phyloP scores from a whole-genome alignment of 2,113 vertebrate species.

The Brachyistius frenatus region DNA sequence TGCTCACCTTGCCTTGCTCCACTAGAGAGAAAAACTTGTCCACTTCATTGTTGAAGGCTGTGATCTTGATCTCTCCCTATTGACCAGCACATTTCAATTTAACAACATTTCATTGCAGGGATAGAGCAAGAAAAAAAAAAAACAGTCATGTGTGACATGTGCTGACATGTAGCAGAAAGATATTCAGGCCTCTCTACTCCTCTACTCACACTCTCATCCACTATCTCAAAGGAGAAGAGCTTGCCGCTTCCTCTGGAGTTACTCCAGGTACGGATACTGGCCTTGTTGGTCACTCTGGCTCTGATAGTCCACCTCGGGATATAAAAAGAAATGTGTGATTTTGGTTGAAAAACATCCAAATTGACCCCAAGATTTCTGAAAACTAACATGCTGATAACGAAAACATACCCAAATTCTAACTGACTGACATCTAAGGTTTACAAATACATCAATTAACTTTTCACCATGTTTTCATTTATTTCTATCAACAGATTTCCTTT shows the following conservation, averaged over 20 bases:
- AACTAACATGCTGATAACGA: neutral
- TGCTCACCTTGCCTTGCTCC: conserved; percentile 93
- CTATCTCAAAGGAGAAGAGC: conserved; percentile 93
- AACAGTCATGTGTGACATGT: conserved; percentile 33
- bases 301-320: conserved; percentile 92
- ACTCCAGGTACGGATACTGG: conserved; percentile 92
- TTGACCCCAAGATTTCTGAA: neutral
- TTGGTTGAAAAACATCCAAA: neutral
- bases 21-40: conserved; percentile 95
- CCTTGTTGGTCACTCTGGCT: conserved; percentile 94
- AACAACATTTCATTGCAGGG: conserved; percentile 15
- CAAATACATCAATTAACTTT: neutral
- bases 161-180: conserved; percentile 25
- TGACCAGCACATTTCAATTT: conserved; percentile 50
- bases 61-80: conserved; percentile 96
- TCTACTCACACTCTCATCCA: conserved; percentile 95
- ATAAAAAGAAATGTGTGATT: neutral
- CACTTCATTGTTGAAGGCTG: conserved; percentile 95
- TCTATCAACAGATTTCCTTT: neutral
- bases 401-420: neutral
- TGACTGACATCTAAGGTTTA: neutral
- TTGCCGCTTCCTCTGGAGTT: conserved; percentile 96
- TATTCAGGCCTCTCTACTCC: neutral
- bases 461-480: neutral
- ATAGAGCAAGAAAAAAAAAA: conserved; percentile 26